These are phyloP conservation scores for Atrichornis clamosus DNA, from an alignment of 2,113 vertebrate genomes.

Conservation along the genomic window DNA sequence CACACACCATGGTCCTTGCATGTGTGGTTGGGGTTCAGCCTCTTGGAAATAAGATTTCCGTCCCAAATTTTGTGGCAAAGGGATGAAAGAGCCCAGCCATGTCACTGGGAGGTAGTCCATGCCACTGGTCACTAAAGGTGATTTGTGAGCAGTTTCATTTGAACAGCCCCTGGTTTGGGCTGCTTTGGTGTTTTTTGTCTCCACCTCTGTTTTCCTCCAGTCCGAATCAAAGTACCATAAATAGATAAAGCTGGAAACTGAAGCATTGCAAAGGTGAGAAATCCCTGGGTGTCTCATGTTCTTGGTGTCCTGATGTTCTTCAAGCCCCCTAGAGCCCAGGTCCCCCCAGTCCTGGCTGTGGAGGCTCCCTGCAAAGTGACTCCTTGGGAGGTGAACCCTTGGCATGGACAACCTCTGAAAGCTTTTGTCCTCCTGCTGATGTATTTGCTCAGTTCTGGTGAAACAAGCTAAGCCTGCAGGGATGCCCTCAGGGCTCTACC, in stretches of 20 bases:
- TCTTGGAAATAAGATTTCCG: neutral
- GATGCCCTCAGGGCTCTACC: neutral
- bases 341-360: neutral
- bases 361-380: neutral
- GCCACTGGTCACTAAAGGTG: neutral
- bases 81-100: neutral
- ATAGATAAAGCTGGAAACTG: neutral
- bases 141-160: neutral
- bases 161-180: neutral
- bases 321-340: neutral
- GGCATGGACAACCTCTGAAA: neutral
- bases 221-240: neutral
- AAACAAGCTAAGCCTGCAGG: neutral
- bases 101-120: neutral
- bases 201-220: neutral
- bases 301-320: neutral
- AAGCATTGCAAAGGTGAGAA: neutral
- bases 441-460: neutral
- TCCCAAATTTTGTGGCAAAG: neutral
- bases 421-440: neutral
- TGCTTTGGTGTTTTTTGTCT: neutral
- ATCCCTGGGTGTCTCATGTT: neutral
- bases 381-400: neutral
- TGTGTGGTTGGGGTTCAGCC: neutral
- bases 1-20: accelerated